A percentile compares a stretch with the other conserved stretches of the same genome.
Evolutionary conservation across 1,140 invertebrate genomes (phyloP).

Genomic region (Theocolax elegans): DNA sequence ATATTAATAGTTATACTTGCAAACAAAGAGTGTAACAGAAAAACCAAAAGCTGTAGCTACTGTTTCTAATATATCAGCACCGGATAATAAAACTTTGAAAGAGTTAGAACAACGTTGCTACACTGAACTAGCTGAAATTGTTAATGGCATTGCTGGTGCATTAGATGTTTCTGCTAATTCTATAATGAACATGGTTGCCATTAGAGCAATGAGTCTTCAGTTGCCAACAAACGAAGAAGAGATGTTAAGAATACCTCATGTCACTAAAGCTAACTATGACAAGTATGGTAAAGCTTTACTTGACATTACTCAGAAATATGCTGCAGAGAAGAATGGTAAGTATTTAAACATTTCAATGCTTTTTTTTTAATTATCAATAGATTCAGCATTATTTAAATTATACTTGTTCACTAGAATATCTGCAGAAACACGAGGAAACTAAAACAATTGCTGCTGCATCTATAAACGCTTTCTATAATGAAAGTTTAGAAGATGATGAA

Average conservation of each 20-base stretch:
- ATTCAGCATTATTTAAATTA: too few relatives aligned
- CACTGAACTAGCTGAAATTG: slow-evolving; percentile 65
- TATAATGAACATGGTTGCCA: slow-evolving; percentile 72
- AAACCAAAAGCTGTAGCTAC: slow-evolving; percentile 39
- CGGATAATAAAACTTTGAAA: slow-evolving; percentile 54
- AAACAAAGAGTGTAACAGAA: slow-evolving; percentile 9
- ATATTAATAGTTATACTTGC: slow-evolving; percentile 28
- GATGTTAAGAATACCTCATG: slow-evolving; percentile 86
- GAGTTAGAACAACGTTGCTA: slow-evolving; percentile 69
- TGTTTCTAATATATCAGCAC: slow-evolving; percentile 50
- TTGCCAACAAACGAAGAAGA: slow-evolving; percentile 80
- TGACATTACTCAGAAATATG: slow-evolving; percentile 79
- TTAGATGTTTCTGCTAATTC: slow-evolving; percentile 68
- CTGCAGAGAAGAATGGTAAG: slow-evolving; percentile 58
- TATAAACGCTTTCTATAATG: slow-evolving; percentile 34
- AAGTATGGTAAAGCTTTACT: slow-evolving; percentile 86
- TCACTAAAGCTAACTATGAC: slow-evolving; percentile 87
- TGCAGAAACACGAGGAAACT: slow-evolving; percentile 24
- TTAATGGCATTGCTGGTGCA: slow-evolving; percentile 68
- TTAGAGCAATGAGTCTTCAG: slow-evolving; percentile 79
- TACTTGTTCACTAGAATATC: background rate
- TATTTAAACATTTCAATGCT: too few relatives aligned
- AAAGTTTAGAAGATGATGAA: slow-evolving; percentile 41
- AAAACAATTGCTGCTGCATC: slow-evolving; percentile 8
- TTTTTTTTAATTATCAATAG: too few relatives aligned